Evolutionary conservation across 2,888 invertebrate species (phyloP).

Genomic region (Apeira syringaria): DNA sequence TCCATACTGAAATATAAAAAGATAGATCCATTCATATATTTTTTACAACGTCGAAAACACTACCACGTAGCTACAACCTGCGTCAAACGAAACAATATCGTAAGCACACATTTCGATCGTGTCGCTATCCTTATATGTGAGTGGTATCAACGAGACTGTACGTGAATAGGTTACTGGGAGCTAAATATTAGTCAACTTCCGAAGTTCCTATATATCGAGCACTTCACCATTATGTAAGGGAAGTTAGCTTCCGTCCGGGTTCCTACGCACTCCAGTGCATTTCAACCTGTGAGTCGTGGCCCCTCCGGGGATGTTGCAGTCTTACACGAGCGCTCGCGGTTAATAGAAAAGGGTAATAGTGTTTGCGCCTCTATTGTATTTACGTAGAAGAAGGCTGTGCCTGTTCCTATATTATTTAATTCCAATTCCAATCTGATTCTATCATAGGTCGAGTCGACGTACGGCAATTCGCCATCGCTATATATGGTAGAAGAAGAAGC

Average conservation of each 20-base stretch:
- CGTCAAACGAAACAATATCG: slow-evolving; percentile 8
- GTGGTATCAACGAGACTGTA: slow-evolving; percentile 35
- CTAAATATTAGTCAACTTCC: slow-evolving; percentile 51
- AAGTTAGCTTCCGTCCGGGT: slow-evolving; percentile 50
- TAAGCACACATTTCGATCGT: slow-evolving; percentile 11
- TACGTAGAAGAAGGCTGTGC: no score
- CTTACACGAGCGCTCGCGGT: no score
- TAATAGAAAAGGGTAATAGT: no score
- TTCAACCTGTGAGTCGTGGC: no score
- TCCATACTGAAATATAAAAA: slow-evolving; percentile 2
- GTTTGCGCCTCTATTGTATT: no score
- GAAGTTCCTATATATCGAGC: slow-evolving; percentile 52
- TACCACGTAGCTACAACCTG: background rate
- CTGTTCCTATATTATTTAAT: no score
- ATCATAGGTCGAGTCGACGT: no score
- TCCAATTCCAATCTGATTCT: no score
- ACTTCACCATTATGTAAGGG: slow-evolving; percentile 52
- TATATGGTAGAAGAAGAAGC: no score
- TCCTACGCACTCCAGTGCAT: slow-evolving; percentile 18
- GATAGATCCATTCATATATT: background rate
- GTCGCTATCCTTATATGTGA: slow-evolving; percentile 14
- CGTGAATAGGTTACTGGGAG: slow-evolving; percentile 39
- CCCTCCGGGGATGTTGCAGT: no score
- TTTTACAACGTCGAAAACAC: background rate
- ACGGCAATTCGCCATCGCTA: no score